Evolutionary conservation across 2,113 vertebrate genomes (phyloP), one percentile per base, ranked within the genome.

Genomic region (Muscicapa adusta): DNA sequence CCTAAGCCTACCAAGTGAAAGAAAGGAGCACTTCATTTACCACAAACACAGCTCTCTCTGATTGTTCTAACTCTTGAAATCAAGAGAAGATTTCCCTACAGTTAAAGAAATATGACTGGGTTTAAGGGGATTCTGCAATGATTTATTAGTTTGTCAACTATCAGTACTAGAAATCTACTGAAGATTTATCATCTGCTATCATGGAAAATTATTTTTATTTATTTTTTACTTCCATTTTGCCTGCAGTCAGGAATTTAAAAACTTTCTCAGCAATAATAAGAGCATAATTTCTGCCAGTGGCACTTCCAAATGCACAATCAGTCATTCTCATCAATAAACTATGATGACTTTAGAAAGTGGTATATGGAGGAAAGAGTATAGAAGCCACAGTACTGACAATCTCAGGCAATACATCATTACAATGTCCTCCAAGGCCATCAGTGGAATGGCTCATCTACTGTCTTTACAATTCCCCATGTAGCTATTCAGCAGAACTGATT

Each of bases 391-490:
- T 47, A 60, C 20, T 36, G 79, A 77, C 51, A 75, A 36, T 71
- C 47, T 73, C 3, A 22, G n/a, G 80, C 63, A 91, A 95, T 63
- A 92, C 75, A 91, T 93, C 78, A 86, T 83, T 88, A 81, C 60
- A 77, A 56, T 80, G 68, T 83, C 79, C 63, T 88, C 91, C 78
- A 90, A 93, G 67, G 63, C 47, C 68, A 83, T 80, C 68, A 78
- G 7, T 66, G 88, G 50, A 85, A 95, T 58, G 34, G 63, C 29
- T 94, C 47, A 50, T 74, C 85, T 94, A 62, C 91, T 43, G 43
- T 56, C 23, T 70, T 47, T 93, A 53, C 79, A 94, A 71, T 86
- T 90, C 72, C 72, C 67, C 33, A 58, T 51, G 51, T 54, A 88
- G 58, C 82, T 70, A 47, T 92, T 93, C 71, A 90, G 57, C 42